These are phyloP conservation scores for Megaceryle maxima DNA, from an alignment of 2,113 vertebrate genomes.

Conservation along the genomic window DNA sequence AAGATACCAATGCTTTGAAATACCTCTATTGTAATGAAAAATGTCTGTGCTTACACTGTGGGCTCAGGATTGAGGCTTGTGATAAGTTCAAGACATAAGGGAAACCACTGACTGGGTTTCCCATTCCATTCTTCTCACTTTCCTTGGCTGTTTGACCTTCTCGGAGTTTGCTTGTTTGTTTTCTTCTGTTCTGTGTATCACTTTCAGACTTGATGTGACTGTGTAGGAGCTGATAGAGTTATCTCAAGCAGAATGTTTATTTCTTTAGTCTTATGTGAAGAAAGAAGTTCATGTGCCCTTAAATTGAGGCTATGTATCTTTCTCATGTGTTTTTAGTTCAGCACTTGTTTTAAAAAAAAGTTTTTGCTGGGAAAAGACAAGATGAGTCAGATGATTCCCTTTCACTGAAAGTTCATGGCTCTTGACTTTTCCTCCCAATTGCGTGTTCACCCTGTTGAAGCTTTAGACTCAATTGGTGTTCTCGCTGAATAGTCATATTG, in stretches of 20 bases:
- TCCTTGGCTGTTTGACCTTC: conserved; percentile 5
- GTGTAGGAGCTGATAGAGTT: background rate
- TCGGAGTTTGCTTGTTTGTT: conserved; percentile 8
- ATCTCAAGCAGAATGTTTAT: background rate
- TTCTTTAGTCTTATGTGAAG: background rate
- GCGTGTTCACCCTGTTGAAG: background rate
- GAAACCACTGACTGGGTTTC: background rate
- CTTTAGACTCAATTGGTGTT: background rate
- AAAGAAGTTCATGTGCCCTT: background rate
- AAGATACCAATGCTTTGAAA: conserved; percentile 24
- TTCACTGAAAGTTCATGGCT: background rate
- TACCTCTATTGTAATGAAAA: background rate
- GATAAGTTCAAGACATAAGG: background rate
- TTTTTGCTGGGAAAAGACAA: background rate
- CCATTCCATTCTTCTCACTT: background rate
- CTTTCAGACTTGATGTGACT: background rate
- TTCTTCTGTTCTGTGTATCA: background rate
- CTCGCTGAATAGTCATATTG: background rate
- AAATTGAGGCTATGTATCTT: background rate
- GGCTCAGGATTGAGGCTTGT: background rate
- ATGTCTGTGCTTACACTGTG: background rate
- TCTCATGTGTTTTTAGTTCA: background rate
- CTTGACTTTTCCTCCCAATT: background rate
- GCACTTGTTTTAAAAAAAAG: background rate
- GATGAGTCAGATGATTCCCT: background rate